Base-by-base conservation (phyloP, 1,140 invertebrate genomes). In the Pemphigus obesinymphae region DNA sequence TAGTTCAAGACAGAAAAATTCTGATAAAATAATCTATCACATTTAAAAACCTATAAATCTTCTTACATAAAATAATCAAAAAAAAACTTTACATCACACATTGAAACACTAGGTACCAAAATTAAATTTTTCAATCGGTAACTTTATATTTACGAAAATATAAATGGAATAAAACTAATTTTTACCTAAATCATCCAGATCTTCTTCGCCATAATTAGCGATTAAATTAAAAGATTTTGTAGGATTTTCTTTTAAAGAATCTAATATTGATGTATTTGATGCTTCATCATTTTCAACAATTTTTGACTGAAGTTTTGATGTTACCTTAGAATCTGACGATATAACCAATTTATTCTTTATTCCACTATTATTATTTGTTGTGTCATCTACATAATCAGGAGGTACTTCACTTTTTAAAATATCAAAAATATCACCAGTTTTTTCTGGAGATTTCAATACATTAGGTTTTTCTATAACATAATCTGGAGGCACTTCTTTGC, bases 341-440 rank as follows among this genome's bases (percentile, higher is more conserved):
- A 17, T n/a, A 37, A 58, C 3, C 23, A 26, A 55, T 80, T 26
- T 80, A 80, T 61, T 45, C 7, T 70, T 40, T n/a, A 50, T 20
- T n/a, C 45, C 55, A 48, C 37, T 29, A 80, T 58, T 61, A 73
- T 73, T 58, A 45, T 58, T 43, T 80, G 10, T 20, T 15, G 17
- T 63, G 7, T 40, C n/a, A 78, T 63, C 55, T 7, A 43, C 23
- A 29, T 80, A 80, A 80, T 63, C 55, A 26, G 37, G 23, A 10
- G 76, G 76, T 29, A 80, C 55, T 80, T 80, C 76, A 80, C 55
- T 80, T 29, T 80, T 63, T 80, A 80, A 63, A 45, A 80, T 61
- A 31, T 80, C 76, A 80, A 80, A 63, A 43, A 31, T 63, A 45
- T 80, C 76, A 61, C 37, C 23, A 45, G 37, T 80, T 5, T 80